phyloP scores from a whole-genome alignment of 2,888 invertebrate species.

The Copidosoma aretas region DNA sequence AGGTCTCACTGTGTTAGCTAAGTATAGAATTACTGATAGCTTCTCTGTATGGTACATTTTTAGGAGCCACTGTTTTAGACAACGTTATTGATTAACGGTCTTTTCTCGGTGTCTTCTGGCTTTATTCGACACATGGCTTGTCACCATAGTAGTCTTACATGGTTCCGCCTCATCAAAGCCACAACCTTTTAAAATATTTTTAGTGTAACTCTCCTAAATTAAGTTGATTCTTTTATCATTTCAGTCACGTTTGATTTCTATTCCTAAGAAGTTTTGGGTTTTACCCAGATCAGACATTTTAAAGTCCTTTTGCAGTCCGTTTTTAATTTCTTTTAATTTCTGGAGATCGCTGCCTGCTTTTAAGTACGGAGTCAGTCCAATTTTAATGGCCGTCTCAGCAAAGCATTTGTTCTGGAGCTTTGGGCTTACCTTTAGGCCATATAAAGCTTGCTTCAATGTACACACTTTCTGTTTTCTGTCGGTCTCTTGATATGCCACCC shows the following conservation, averaged over 20 bases:
- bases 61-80: not conserved
- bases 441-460: too few relatives aligned
- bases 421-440: too few relatives aligned
- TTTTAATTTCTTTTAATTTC: not conserved
- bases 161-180: not conserved
- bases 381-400: too few relatives aligned
- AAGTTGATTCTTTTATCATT: not conserved
- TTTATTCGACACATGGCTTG: not conserved
- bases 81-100: not conserved
- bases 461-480: too few relatives aligned
- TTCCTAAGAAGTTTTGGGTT: not conserved
- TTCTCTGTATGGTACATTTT: slow-evolving; percentile 31
- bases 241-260: not conserved
- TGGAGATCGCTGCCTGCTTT: not conserved
- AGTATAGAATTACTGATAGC: slow-evolving; percentile 44
- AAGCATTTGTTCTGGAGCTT: too few relatives aligned
- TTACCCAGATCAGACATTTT: not conserved
- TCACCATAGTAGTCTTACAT: not conserved
- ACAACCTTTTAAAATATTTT: not conserved
- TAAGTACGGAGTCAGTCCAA: too few relatives aligned
- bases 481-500: too few relatives aligned
- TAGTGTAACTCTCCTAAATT: not conserved
- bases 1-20: slow-evolving; percentile 34
- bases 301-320: not conserved
- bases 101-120: not conserved